phyloP scores from a whole-genome alignment of 2,888 invertebrate genomes.

The Melipona beecheii region DNA sequence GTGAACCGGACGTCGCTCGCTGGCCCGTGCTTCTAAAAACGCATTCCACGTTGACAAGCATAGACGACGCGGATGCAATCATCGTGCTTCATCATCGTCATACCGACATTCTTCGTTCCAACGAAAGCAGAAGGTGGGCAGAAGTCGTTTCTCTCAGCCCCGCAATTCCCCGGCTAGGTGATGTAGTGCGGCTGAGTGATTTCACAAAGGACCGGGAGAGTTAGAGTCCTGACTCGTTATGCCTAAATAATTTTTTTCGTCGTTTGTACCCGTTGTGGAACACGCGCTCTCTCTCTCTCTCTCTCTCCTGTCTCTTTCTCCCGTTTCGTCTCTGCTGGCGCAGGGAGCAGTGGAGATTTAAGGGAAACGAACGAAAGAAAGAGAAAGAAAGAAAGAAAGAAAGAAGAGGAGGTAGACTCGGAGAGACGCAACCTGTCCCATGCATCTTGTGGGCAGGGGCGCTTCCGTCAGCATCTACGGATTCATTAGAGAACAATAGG shows the following conservation, averaged over 20 bases:
- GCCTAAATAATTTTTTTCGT: constrained; percentile 71
- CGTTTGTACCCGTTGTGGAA: constrained; percentile 49
- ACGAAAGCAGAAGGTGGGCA: constrained; percentile 60
- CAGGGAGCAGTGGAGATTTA: constrained; percentile 20
- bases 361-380: constrained; percentile 25
- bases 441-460: constrained; percentile 75
- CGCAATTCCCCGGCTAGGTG: constrained; percentile 60
- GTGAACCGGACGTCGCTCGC: constrained; percentile 5
- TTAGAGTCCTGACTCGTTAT: constrained; percentile 65
- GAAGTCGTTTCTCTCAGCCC: constrained; percentile 64
- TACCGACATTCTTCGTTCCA: constrained; percentile 66
- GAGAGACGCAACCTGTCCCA: constrained; percentile 76
- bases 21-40: constrained; percentile 31
- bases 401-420: constrained; percentile 57
- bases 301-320: neutral
- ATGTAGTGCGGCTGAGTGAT: constrained; percentile 71
- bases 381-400: constrained; percentile 57
- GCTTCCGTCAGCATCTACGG: constrained; percentile 83
- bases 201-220: constrained; percentile 65
- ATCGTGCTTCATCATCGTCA: constrained; percentile 63
- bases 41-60: constrained; percentile 65
- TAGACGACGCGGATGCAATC: constrained; percentile 51
- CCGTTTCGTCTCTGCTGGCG: too few relatives aligned
- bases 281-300: neutral
- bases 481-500: constrained; percentile 84